phyloP scores from a whole-genome alignment of 1,140 invertebrate genomes.

The Probaryconus sp. region DNA sequence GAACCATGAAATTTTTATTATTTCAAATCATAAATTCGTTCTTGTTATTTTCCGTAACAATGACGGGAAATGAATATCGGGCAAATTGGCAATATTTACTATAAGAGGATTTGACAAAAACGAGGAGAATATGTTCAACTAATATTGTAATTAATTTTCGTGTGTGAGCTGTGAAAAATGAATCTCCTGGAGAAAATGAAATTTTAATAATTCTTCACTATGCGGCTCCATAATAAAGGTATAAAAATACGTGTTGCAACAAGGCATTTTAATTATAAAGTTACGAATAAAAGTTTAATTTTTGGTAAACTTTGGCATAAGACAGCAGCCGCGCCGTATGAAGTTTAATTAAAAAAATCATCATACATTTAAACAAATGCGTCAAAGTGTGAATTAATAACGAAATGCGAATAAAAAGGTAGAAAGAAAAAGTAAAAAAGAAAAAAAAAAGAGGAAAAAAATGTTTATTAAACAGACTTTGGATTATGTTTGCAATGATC shows the following conservation, averaged over 20 bases:
- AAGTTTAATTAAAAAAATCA: conserved; percentile 35
- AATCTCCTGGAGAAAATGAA: conserved; percentile 26
- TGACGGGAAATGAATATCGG: too few species aligned
- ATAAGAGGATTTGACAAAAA: too few species aligned
- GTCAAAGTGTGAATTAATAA: conserved; percentile 4
- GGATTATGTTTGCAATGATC: background rate
- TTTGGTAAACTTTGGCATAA: conserved; percentile 28
- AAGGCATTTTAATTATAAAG: conserved; percentile 40
- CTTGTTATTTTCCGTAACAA: too few species aligned
- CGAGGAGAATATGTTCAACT: background rate
- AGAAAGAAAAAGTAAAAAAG: too few species aligned
- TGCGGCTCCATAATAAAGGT: conserved; percentile 11
- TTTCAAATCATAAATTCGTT: too few species aligned
- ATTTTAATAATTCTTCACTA: conserved; percentile 26
- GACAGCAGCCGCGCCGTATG: conserved; percentile 6
- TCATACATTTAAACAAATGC: background rate
- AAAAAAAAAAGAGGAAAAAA: too few species aligned
- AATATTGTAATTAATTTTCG: conserved; percentile 28
- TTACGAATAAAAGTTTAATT: conserved; percentile 35
- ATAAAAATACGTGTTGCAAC: conserved; percentile 24
- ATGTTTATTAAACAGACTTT: conserved; percentile 32
- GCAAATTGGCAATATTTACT: too few species aligned
- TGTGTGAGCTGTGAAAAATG: background rate
- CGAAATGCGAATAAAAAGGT: too few species aligned
- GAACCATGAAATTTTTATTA: too few species aligned